phyloP scores from a whole-genome alignment of 2,888 invertebrate species.

The Drosophila neutralis region DNA sequence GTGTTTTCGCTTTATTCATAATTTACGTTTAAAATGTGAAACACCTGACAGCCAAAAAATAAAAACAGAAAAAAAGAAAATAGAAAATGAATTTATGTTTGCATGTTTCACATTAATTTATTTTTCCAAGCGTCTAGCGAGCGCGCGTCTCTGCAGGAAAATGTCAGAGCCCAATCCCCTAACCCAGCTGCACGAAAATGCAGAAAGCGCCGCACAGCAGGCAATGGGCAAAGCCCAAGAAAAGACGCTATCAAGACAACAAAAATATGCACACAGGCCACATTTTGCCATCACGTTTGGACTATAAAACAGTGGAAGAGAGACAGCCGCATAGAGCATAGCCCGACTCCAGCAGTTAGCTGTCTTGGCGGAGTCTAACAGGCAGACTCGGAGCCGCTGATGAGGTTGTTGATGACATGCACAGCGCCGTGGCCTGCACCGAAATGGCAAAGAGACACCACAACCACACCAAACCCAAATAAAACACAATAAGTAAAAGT shows the following conservation, averaged over 20 bases:
- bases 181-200: conserved; percentile 46
- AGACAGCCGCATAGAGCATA: conserved; percentile 3
- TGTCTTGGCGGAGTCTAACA: conserved; percentile 11
- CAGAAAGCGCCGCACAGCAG: conserved; percentile 37
- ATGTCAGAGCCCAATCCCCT: conserved; percentile 26
- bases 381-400: conserved; percentile 51
- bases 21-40: conserved; percentile 80
- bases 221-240: conserved; percentile 39
- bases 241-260: conserved; percentile 16
- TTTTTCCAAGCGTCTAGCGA: conserved; percentile 61
- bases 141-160: conserved; percentile 47
- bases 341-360: conserved; percentile 5
- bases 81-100: conserved; percentile 79
- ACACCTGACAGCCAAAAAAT: conserved; percentile 80
- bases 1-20: conserved; percentile 71
- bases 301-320: conserved; percentile 71
- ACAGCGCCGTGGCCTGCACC: conserved; percentile 63
- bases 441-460: conserved; percentile 60
- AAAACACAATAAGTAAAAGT: conserved; percentile 22
- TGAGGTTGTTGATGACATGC: conserved; percentile 78
- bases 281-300: conserved; percentile 76
- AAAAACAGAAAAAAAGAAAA: conserved; percentile 40
- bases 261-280: conserved; percentile 46
- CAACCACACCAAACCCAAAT: conserved; percentile 7
- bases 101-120: conserved; percentile 83